Base-by-base conservation (phyloP, 2,888 invertebrate genomes). In the Coleophora deauratella region DNA sequence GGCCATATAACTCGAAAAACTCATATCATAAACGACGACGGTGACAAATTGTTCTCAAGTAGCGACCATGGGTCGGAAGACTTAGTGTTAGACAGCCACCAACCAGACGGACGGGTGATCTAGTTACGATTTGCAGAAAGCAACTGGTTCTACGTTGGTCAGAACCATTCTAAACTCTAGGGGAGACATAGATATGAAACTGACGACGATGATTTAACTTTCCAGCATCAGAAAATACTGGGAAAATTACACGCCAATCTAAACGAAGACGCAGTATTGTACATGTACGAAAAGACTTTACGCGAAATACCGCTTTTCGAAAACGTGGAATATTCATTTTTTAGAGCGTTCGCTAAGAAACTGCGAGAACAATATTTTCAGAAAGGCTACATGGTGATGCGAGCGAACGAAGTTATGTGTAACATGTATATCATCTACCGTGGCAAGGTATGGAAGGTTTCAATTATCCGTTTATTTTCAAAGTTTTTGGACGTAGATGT, bases 241-340 rank as follows among this genome's bases (percentile, higher is more conserved):
- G 80, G 81, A 6, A 86, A 86, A 58, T 56, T 88, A 32, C 87
- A 88, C 57, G 79, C 87, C 30, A 85, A 85, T 52, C 59, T 88
- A 43, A 84, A 87, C 51, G 87, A 87, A 74, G 88, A 88, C 49
- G 81, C 84, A 3, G 82, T 87, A 11, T 60, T 86, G 33, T 81
- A 76, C 46, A 77, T 88, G 75, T 88, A 88, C 49, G 87, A 87
- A 53, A 77, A 79, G 46, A 87, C 87, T 0, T 59, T 88, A 38
- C 56, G 77, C 48, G 84, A 87, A 61, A 87, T 88, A 51, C 87
- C 88, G 9, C 52, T 88, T 36, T 88, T 88, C 46, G 84, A 86
- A 57, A 72, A 80, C 44, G 79, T 87, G 0, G 87, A 88, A 41
- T 72, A 73, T 50, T 84, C 87, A 0, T 88, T 88, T 66, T 85